Evolutionary conservation across 2,888 invertebrate species (phyloP).

Genomic region (Bombylius major): DNA sequence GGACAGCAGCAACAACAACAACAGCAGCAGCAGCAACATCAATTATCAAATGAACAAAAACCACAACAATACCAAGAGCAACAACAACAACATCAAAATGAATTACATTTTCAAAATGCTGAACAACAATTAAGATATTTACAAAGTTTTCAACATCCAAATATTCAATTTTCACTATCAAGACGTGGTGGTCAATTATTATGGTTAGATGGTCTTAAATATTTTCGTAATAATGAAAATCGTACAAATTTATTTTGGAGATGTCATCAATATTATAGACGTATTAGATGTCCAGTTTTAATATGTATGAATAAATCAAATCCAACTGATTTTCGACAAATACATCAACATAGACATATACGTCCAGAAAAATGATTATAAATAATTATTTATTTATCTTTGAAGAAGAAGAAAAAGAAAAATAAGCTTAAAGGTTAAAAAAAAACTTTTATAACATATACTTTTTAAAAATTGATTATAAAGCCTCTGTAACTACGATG

Average conservation of each 20-base stretch:
- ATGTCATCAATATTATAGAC: conserved; percentile 35
- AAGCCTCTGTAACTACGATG: too few relatives aligned
- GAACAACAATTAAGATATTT: background rate
- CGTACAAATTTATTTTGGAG: conserved; percentile 34
- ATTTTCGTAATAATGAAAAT: conserved; percentile 35
- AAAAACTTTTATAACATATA: too few relatives aligned
- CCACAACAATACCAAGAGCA: background rate
- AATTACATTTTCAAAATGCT: background rate
- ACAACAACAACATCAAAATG: background rate
- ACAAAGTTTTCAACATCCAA: conserved; percentile 18
- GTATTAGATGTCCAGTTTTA: conserved; percentile 31
- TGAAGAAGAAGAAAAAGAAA: background rate
- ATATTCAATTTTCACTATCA: conserved; percentile 31
- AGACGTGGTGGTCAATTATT: conserved; percentile 33
- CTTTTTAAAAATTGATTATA: too few relatives aligned
- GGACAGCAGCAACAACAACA: background rate
- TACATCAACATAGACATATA: conserved; percentile 31
- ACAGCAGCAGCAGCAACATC: background rate
- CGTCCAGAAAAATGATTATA: conserved; percentile 17
- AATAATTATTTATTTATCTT: background rate
- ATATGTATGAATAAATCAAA: conserved; percentile 35
- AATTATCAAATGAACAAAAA: background rate
- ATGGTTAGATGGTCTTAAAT: conserved; percentile 33
- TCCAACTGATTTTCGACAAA: conserved; percentile 31
- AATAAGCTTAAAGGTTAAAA: too few relatives aligned